A percentile compares a stretch with the other conserved stretches of the same genome.
Evolutionary conservation across 2,888 invertebrate species (phyloP).

Genomic region (Xestobium rufovillosum): DNA sequence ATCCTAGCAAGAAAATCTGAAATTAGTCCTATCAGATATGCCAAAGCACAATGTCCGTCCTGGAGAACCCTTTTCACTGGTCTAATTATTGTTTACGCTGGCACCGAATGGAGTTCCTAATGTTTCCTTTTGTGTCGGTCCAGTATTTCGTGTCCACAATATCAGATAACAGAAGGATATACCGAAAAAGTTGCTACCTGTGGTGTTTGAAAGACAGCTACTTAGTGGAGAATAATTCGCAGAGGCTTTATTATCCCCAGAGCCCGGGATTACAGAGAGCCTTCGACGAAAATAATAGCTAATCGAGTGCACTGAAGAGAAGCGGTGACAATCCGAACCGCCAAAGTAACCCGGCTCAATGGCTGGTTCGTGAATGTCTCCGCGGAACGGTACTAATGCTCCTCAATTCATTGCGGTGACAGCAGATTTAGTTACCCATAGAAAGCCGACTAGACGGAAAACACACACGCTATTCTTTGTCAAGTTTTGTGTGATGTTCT

Average conservation of each 20-base stretch:
- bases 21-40: no score
- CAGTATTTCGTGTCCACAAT: no score
- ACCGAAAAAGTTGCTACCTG: conserved; percentile 8
- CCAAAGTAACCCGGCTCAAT: neutral
- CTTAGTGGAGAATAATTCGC: conserved; percentile 11
- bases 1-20: no score
- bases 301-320: conserved; percentile 28
- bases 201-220: conserved; percentile 12
- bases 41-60: no score
- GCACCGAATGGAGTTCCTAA: no score
- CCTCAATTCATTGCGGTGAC: conserved; percentile 32
- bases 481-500: neutral
- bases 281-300: conserved; percentile 22
- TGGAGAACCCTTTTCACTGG: no score
- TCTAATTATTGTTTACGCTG: no score
- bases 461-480: conserved; percentile 16
- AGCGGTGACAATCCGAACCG: conserved; percentile 17
- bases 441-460: conserved; percentile 29
- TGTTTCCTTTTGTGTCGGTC: no score
- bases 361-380: conserved; percentile 21
- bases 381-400: conserved; percentile 29
- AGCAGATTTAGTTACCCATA: conserved; percentile 32
- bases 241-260: conserved; percentile 6
- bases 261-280: conserved; percentile 10
- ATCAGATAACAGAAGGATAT: conserved; percentile 4